phyloP scores from a whole-genome alignment of 2,888 invertebrate species.

The Metallyticus violacea region DNA sequence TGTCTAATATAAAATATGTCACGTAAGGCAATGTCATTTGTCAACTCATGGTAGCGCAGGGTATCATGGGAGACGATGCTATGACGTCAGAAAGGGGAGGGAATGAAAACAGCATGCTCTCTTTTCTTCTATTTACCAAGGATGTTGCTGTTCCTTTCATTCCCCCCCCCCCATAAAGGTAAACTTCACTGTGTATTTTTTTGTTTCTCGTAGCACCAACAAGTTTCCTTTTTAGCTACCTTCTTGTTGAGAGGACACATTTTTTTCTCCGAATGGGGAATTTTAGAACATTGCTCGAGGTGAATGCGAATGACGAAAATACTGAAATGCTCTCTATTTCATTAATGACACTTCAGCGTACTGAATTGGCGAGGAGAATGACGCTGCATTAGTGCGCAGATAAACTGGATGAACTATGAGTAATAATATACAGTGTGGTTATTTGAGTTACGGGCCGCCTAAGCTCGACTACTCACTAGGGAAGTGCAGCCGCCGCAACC shows the following conservation, averaged over 20 bases:
- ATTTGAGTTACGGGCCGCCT: no score
- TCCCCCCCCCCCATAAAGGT: background rate
- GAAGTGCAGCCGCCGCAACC: no score
- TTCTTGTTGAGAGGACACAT: background rate
- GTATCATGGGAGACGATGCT: background rate
- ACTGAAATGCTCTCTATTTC: background rate
- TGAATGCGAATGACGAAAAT: background rate
- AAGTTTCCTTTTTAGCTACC: background rate
- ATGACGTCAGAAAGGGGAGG: background rate
- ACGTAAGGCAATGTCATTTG: background rate
- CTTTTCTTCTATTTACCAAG: background rate
- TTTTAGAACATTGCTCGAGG: background rate
- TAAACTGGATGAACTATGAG: background rate
- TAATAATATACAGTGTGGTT: no score
- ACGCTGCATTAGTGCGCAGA: background rate
- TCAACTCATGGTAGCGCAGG: background rate
- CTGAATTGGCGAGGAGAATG: background rate
- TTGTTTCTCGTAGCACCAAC: background rate
- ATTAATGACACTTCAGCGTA: background rate
- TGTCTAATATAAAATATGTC: constrained; percentile 2
- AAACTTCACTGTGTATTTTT: background rate
- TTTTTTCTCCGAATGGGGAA: background rate
- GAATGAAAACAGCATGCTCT: background rate
- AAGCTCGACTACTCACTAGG: no score
- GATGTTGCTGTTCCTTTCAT: background rate